phyloP scores from a whole-genome alignment of 2,113 vertebrate species.

The Myocastor coypus region DNA sequence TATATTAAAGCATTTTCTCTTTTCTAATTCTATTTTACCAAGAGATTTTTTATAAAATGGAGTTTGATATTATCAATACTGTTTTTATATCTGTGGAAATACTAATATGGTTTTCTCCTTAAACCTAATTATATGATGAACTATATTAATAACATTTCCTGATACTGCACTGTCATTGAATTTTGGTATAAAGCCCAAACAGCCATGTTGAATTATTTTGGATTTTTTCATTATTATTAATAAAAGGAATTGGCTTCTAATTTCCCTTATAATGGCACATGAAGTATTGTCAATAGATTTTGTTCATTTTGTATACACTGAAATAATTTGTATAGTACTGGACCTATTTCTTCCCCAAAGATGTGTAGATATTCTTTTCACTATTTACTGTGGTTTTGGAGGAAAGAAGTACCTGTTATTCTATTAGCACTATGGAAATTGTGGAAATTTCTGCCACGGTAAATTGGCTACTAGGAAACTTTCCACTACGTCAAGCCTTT shows the following conservation, averaged over 20 bases:
- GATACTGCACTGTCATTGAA: neutral
- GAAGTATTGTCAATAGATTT: neutral
- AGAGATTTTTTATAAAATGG: neutral
- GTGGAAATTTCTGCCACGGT: neutral
- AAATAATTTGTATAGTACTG: neutral
- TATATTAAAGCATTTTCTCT: neutral
- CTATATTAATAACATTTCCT: neutral
- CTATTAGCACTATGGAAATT: neutral
- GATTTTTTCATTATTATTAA: neutral
- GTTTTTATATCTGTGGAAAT: neutral
- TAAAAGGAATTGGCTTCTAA: neutral
- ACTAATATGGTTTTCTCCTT: neutral
- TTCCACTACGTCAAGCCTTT: neutral
- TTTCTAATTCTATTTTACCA: neutral
- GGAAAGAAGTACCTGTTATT: neutral
- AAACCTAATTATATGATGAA: neutral
- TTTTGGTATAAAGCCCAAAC: neutral
- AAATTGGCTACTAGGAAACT: neutral
- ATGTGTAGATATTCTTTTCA: accelerated
- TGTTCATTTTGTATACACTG: neutral
- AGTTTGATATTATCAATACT: neutral
- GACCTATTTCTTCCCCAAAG: neutral
- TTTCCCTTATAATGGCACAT: neutral
- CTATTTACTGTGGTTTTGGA: neutral
- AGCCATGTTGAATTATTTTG: neutral